Base-by-base conservation (phyloP, 2,888 invertebrate species). In the Noctua janthina region DNA sequence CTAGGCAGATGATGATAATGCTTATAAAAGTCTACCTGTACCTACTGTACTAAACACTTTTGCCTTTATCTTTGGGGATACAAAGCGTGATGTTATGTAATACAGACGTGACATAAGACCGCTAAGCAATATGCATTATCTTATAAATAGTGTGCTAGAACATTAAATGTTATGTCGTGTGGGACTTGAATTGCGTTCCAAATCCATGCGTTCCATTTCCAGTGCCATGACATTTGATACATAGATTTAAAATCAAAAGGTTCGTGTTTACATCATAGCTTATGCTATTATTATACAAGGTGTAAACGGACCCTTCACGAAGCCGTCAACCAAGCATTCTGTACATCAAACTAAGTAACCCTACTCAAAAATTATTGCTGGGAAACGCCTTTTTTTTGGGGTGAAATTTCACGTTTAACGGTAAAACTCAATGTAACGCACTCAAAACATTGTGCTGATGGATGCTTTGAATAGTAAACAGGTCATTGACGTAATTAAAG, bases 91-190 rank as follows among this genome's bases (percentile, higher is more conserved):
- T 15, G 3, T 43, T 39, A 56, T n/a, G 11, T 35, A 70, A 51
- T 56, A 10, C 29, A 83, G 29, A 83, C 76, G 79, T 80, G 83
- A 83, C 77, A 77, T 84, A 49, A 70, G 4, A 49, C 23, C 59
- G 23, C 64, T 66, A 59, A 83, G 64, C 46, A 72, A 68, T 74
- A 64, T n/a, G 51, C 51, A 82, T 72, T 86, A 67, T 86, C 54
- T 62, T 56, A n/a, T 64, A 64, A 85, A 56, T 39, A 70, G 39
- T 76, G 39, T 49, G 54, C 35, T 79, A 8, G 29, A n/a, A 62
- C 70, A 71, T 74, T 81, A 67, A 85, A 68, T 43, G 72, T 8
- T 56, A 49, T 68, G n/a, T 75, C 54, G 71, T 46, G 64, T 74
- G 62, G 74, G 72, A 83, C 84, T 71, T 78, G 73, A 56, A 78